Evolutionary conservation across 2,888 invertebrate genomes (phyloP).

Genomic region (Sphaerolaimus hirsutus): DNA sequence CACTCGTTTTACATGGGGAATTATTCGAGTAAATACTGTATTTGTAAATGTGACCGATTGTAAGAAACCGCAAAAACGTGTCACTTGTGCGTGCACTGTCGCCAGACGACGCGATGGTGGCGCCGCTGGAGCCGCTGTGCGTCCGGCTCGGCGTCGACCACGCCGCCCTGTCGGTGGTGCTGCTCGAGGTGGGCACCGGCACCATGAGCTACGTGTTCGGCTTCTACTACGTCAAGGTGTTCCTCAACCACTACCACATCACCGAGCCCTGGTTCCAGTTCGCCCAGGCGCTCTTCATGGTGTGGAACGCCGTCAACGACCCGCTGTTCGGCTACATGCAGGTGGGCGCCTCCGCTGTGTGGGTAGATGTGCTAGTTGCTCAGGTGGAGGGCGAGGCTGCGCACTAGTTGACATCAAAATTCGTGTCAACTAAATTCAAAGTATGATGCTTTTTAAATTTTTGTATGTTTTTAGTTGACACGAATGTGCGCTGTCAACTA

Average conservation of each 20-base stretch:
- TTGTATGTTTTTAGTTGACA: too few relatives aligned
- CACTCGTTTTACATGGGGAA: too few relatives aligned
- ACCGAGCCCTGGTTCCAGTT: conserved; percentile 28
- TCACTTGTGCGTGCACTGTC: too few relatives aligned
- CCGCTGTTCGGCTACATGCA: conserved; percentile 29
- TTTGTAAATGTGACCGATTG: too few relatives aligned
- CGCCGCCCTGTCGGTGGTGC: background rate
- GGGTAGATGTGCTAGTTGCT: too few relatives aligned
- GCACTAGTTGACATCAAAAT: background rate
- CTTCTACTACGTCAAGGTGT: conserved; percentile 31
- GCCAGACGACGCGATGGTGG: too few relatives aligned
- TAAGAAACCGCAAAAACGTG: too few relatives aligned
- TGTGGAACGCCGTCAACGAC: conserved; percentile 33
- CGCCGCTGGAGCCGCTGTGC: conserved; percentile 1
- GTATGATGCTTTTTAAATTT: too few relatives aligned
- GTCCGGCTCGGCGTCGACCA: conserved; percentile 4
- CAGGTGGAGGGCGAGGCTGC: background rate
- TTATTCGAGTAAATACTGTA: too few relatives aligned
- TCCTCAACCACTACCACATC: conserved; percentile 28
- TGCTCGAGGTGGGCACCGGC: conserved; percentile 12
- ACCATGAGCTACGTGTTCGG: conserved; percentile 25
- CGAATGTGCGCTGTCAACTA: too few relatives aligned
- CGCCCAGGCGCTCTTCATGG: conserved; percentile 27
- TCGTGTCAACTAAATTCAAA: too few relatives aligned
- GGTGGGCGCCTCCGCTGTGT: conserved; percentile 7